A percentile compares a stretch with the other conserved stretches of the same genome.
phyloP scores from a whole-genome alignment of 1,140 invertebrate species.

The Olivierus martensii region DNA sequence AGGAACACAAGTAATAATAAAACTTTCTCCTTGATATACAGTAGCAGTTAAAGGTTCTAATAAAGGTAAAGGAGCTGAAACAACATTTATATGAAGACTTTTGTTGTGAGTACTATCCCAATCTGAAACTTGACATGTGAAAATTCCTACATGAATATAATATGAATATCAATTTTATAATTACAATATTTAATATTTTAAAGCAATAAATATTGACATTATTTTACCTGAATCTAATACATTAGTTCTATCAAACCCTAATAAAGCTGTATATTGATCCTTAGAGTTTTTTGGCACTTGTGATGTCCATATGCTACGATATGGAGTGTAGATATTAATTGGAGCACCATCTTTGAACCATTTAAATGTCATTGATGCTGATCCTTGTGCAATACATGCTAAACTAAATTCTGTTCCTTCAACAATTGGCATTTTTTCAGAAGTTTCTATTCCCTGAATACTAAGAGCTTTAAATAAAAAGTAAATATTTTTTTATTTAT shows the following conservation, averaged over 20 bases:
- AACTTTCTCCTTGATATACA: constrained; percentile 7
- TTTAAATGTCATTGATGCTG: constrained; percentile 11
- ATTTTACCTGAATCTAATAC: constrained; percentile 12
- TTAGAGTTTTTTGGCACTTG: constrained; percentile 16
- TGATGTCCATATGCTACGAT: constrained; percentile 14
- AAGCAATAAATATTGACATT: too few species aligned
- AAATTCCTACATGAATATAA: constrained; percentile 10
- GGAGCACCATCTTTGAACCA: constrained; percentile 18
- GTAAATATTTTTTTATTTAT: background rate
- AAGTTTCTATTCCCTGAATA: constrained; percentile 13
- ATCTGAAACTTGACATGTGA: constrained; percentile 18
- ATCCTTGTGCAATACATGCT: constrained; percentile 15
- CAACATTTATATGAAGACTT: constrained; percentile 6
- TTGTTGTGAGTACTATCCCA: constrained; percentile 13
- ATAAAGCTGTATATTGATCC: constrained; percentile 16
- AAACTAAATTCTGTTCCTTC: constrained; percentile 15
- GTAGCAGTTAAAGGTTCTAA: constrained; percentile 14
- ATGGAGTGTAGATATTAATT: constrained; percentile 6
- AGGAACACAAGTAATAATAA: constrained; percentile 17
- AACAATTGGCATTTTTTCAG: constrained; percentile 10
- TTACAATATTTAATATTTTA: too few species aligned
- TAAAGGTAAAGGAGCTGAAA: constrained; percentile 5
- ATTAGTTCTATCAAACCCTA: constrained; percentile 12
- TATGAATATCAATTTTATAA: background rate
- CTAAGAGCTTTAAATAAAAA: constrained; percentile 8